Base-by-base conservation (phyloP, 2,888 invertebrate species). In the Rotaria sp. region DNA sequence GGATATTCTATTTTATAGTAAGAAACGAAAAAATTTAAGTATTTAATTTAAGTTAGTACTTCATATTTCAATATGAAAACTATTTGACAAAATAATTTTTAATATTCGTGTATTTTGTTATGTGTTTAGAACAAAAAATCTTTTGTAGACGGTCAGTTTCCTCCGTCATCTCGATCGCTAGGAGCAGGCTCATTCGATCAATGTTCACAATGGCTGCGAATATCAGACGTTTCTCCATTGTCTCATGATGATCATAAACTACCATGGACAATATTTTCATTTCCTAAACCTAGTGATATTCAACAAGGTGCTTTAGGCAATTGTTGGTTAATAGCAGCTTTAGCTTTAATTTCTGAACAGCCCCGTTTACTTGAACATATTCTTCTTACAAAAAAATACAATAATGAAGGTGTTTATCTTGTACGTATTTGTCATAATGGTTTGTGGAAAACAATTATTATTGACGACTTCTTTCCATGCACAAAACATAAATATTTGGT, bases 401-500 rank as follows among this genome's bases (percentile, higher is more conserved):
- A 85, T 55, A 41, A 50, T 41, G 59, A 87, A 50, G 93, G 93
- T 11, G 92, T 92, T 15, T 93, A 93, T 89, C 92, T 92, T 88
- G 90, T 91, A n/a, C 88, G 91, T 15, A 93, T 99, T 87, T 99
- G 97, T 91, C 96, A 97, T 91, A 97, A 99, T 90, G 99, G 99
- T 7, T 94, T 95, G 88, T 98, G 98, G 98, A 95, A 94, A 75
- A 96, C 96, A 0, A 95, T 98, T 52, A 93, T 97, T 26, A 95
- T 99, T 0, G 98, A 99, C 90, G 98, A 99, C 92, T 93, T 96
- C 88, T 93, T 99, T 89, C 99, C 99, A 0, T 97, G 97, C 92
- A 96, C 97, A 92, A 94, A 94, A 91, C 93, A 95, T 89, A 95
- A 96, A 1, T 95, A 95, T 89, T 93, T 97, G 18, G 95, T 97